Conservation (phyloP, 2,113 vertebrate species). For the Stegastes partitus region DNA sequence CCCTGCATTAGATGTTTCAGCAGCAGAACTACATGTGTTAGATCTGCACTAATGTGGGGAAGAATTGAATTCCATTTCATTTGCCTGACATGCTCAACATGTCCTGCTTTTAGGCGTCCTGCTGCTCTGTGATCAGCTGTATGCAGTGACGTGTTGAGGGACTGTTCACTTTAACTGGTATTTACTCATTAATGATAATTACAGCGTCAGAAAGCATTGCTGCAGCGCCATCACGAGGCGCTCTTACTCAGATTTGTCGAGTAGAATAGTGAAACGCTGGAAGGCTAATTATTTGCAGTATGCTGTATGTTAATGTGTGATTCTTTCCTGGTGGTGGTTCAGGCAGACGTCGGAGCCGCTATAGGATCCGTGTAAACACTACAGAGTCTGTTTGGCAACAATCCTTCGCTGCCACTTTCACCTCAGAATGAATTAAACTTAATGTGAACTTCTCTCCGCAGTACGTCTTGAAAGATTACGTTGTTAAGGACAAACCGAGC, state of each 20-base stretch:
- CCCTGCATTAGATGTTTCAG: slow-evolving; percentile 48
- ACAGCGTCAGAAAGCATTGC: background rate
- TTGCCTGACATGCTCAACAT: slow-evolving; percentile 31
- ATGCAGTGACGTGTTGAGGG: background rate
- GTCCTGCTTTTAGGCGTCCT: slow-evolving; percentile 28
- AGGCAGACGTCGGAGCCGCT: no score
- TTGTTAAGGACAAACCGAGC: slow-evolving; percentile 23
- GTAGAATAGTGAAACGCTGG: no score
- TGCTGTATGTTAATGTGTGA: background rate
- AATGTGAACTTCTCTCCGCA: slow-evolving; percentile 16
- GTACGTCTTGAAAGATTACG: background rate
- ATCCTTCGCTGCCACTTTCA: no score
- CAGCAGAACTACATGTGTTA: background rate
- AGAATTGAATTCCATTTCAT: slow-evolving; percentile 48
- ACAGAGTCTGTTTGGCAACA: no score
- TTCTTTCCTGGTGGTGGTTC: background rate
- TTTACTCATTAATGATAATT: background rate
- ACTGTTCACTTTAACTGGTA: background rate
- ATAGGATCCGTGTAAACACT: no score
- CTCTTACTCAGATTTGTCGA: no score
- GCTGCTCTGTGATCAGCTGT: slow-evolving; percentile 10
- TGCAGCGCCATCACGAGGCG: background rate
- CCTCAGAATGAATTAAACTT: background rate
- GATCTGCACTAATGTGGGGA: slow-evolving; percentile 28
- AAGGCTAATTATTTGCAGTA: background rate